phyloP scores from a whole-genome alignment of 2,888 invertebrate genomes.

The Drosophila cognata region DNA sequence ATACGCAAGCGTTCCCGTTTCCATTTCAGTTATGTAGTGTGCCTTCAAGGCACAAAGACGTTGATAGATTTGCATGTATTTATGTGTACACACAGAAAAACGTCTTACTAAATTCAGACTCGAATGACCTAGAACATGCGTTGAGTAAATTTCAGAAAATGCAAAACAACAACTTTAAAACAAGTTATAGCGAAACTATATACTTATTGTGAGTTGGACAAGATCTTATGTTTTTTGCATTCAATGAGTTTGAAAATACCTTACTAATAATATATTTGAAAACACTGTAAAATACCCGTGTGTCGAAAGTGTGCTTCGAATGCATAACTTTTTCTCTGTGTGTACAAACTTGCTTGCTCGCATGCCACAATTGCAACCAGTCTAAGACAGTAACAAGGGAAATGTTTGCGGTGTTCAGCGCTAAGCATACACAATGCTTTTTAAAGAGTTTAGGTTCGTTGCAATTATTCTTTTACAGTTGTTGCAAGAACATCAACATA shows the following conservation, averaged over 20 bases:
- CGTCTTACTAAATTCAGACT: neutral
- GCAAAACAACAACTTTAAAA: neutral
- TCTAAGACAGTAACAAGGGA: slow-evolving; percentile 37
- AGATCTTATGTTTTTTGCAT: neutral
- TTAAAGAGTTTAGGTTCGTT: slow-evolving; percentile 72
- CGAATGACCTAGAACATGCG: neutral
- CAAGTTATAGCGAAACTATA: neutral
- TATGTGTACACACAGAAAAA: slow-evolving; percentile 1
- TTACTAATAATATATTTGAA: neutral
- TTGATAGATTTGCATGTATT: slow-evolving; percentile 73
- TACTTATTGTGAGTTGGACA: neutral
- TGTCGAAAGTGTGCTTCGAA: neutral
- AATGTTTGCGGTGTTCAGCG: slow-evolving; percentile 50
- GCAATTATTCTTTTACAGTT: slow-evolving; percentile 64
- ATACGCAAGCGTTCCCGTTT: slow-evolving; percentile 15
- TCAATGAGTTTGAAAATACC: neutral
- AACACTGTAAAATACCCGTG: neutral
- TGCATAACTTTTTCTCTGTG: neutral
- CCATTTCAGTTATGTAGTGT: slow-evolving; percentile 12
- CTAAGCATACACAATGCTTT: slow-evolving; percentile 42
- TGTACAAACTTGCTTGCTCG: neutral
- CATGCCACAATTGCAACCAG: slow-evolving; percentile 25
- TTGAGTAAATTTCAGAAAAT: neutral
- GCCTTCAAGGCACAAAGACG: slow-evolving; percentile 60
- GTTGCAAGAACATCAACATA: slow-evolving; percentile 41